A percentile compares a stretch with the other conserved stretches of the same genome.
Conservation (phyloP, 1,140 invertebrate genomes). For the Drosophila pruinosa region DNA sequence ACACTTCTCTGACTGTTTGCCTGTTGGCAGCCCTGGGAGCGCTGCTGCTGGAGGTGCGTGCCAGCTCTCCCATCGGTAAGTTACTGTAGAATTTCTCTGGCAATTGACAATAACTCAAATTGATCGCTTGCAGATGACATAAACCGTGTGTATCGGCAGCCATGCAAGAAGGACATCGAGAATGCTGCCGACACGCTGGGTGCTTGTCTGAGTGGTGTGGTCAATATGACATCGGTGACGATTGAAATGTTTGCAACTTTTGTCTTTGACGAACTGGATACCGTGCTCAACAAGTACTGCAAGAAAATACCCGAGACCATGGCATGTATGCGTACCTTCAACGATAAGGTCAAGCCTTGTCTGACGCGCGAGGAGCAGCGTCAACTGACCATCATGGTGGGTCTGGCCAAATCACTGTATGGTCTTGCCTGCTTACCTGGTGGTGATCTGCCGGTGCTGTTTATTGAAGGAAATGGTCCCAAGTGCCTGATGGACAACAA, state of each 20-base stretch:
- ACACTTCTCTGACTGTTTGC: conserved; percentile 51
- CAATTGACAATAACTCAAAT: no score
- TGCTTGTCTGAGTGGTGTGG: conserved; percentile 83
- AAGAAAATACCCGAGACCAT: conserved; percentile 85
- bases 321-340: conserved; percentile 86
- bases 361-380: conserved; percentile 85
- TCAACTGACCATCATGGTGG: conserved; percentile 84
- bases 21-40: conserved; percentile 52
- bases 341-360: conserved; percentile 85
- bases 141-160: conserved; percentile 63
- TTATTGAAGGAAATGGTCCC: conserved; percentile 89
- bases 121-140: conserved; percentile 46
- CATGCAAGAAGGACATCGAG: conserved; percentile 77
- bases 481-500: conserved; percentile 87
- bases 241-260: conserved; percentile 86
- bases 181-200: conserved; percentile 67
- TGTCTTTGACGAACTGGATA: conserved; percentile 86
- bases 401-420: conserved; percentile 87
- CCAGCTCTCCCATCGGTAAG: conserved; percentile 57
- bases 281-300: conserved; percentile 87
- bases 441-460: conserved; percentile 91
- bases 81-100: no score
- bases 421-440: conserved; percentile 90
- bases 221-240: conserved; percentile 84
- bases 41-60: conserved; percentile 55